Evolutionary conservation across 2,888 invertebrate species (phyloP).

Genomic region (Spilosoma lubricipeda): DNA sequence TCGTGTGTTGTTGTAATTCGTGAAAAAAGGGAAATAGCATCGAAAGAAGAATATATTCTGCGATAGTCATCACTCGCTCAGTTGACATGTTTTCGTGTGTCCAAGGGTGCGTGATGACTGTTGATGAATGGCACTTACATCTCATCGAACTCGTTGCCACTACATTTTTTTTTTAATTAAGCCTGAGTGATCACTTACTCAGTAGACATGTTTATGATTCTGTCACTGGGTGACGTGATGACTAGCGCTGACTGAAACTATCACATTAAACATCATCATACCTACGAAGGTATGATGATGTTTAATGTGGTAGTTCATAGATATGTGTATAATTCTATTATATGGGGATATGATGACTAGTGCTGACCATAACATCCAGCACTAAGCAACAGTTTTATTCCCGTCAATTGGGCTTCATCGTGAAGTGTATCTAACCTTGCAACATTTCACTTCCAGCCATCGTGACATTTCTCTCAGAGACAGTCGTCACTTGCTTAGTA

Average conservation of each 20-base stretch:
- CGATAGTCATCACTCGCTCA: constrained; percentile 24
- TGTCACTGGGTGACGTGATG: constrained; percentile 27
- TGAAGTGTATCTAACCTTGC: too few relatives aligned
- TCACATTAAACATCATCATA: background rate
- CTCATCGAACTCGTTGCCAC: background rate
- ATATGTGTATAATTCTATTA: constrained; percentile 28
- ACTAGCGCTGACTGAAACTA: background rate
- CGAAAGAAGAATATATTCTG: background rate
- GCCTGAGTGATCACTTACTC: constrained; percentile 16
- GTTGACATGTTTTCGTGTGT: constrained; percentile 37
- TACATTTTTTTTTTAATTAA: background rate
- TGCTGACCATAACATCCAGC: background rate
- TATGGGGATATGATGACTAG: constrained; percentile 28
- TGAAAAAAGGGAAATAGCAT: background rate
- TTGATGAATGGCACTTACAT: background rate
- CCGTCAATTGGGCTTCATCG: too few relatives aligned
- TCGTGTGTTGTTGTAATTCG: background rate
- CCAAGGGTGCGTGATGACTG: background rate
- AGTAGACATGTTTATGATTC: constrained; percentile 23
- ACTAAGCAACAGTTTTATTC: background rate
- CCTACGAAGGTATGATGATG: too few relatives aligned
- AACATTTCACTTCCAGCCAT: background rate
- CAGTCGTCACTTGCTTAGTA: constrained; percentile 31
- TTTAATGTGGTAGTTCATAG: too few relatives aligned
- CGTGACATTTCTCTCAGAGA: constrained; percentile 31